Conservation (phyloP, 35 echinoderm and acorn worm species). For the Hemicentrotus pulcherrimus region DNA sequence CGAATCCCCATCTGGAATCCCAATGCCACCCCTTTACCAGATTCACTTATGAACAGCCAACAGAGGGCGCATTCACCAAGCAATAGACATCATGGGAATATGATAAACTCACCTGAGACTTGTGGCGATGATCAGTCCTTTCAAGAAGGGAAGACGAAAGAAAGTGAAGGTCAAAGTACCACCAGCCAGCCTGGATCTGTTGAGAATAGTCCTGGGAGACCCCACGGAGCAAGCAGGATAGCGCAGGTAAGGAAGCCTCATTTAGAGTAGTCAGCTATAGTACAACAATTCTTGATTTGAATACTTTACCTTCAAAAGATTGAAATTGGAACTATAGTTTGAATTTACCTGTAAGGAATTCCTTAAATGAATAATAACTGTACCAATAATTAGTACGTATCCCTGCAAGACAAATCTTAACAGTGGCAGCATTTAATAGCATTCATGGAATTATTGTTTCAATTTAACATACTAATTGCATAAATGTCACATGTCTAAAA, state of each 20-base stretch:
- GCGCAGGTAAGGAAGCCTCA: slow-evolving; percentile 65
- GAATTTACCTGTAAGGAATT: too few relatives aligned
- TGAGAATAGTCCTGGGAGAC: slow-evolving; percentile 60
- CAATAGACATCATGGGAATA: slow-evolving; percentile 50
- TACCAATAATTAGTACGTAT: too few relatives aligned
- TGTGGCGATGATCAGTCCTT: slow-evolving; percentile 21
- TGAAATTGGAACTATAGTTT: too few relatives aligned
- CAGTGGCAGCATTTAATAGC: too few relatives aligned
- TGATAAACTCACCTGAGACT: slow-evolving; percentile 25
- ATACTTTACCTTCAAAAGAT: too few relatives aligned
- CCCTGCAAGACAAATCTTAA: too few relatives aligned
- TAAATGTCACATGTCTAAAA: too few relatives aligned
- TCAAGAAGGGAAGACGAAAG: slow-evolving; percentile 33
- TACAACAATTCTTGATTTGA: too few relatives aligned
- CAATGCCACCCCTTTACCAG: slow-evolving; percentile 58
- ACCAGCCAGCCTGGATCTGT: slow-evolving; percentile 28
- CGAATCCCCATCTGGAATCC: slow-evolving; percentile 88
- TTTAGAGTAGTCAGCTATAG: neutral
- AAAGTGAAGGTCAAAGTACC: neutral
- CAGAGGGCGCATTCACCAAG: slow-evolving; percentile 45
- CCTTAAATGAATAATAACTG: too few relatives aligned
- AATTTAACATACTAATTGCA: too few relatives aligned
- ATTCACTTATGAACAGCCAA: slow-evolving; percentile 39
- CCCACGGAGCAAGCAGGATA: slow-evolving; percentile 69
- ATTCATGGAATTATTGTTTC: too few relatives aligned